Percentiles rank a stretch among this genome's conserved stretches.
Evolutionary conservation across 2,113 vertebrate genomes (phyloP).

Genomic region (Lutjanus erythropterus): DNA sequence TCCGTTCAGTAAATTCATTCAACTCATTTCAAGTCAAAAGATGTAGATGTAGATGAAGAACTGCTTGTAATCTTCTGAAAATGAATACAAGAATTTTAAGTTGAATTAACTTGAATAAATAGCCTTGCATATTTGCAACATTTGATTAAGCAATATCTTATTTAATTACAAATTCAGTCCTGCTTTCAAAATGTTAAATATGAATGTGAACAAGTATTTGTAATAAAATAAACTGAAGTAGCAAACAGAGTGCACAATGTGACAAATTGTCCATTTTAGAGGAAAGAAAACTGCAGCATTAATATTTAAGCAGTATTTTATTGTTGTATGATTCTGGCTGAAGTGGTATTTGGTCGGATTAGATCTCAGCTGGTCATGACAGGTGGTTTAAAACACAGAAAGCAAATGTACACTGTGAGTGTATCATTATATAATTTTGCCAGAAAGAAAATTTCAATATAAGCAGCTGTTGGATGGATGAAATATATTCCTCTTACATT

Average conservation of each 20-base stretch:
- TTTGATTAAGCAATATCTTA: background rate
- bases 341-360: constrained; percentile 3
- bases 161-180: background rate
- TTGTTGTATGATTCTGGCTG: background rate
- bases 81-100: no score
- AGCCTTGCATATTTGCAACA: no score
- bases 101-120: no score
- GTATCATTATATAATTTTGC: background rate
- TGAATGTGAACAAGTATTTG: background rate
- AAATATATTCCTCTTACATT: background rate
- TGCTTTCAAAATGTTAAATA: background rate
- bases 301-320: background rate
- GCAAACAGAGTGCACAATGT: background rate
- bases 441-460: background rate
- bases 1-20: no score
- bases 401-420: background rate
- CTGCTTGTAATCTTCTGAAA: no score
- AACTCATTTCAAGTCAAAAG: no score
- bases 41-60: no score
- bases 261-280: background rate
- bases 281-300: background rate
- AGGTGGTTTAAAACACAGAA: background rate
- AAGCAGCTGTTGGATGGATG: background rate
- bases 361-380: constrained; percentile 1
- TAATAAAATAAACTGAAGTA: background rate